Evolutionary conservation across 2,888 invertebrate genomes (phyloP).

Genomic region (Sarcophaga subvicina): DNA sequence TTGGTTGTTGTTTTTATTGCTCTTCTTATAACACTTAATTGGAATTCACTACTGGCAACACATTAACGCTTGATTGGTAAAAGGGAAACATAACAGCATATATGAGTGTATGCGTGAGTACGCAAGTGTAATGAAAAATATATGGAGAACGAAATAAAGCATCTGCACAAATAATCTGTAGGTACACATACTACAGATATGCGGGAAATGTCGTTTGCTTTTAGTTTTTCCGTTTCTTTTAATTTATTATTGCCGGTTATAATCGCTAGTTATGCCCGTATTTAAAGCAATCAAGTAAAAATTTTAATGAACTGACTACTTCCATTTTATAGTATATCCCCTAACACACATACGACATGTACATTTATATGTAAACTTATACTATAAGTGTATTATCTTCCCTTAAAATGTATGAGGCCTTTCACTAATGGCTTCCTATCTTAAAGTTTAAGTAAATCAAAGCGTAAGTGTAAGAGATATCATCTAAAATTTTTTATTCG

Average conservation of each 20-base stretch:
- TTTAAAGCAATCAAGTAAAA: conserved; percentile 54
- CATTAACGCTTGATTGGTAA: conserved; percentile 56
- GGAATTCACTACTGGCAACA: conserved; percentile 62
- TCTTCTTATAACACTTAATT: conserved; percentile 41
- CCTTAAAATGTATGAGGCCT: no score
- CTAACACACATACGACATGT: not conserved
- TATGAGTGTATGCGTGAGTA: not conserved
- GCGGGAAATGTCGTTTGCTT: no score
- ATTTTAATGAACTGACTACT: conserved; percentile 60
- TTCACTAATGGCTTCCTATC: no score
- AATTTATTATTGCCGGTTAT: no score
- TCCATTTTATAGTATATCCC: conserved; percentile 10
- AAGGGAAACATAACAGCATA: not conserved
- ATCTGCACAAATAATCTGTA: not conserved
- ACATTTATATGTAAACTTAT: no score
- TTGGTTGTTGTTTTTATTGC: no score
- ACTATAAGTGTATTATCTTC: no score
- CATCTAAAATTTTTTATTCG: no score
- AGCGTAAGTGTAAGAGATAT: no score
- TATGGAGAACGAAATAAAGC: not conserved
- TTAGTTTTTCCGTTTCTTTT: no score
- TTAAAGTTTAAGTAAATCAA: no score
- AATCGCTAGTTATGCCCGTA: not conserved
- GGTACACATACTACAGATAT: no score
- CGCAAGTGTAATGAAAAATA: not conserved